Conservation (phyloP, 2,888 invertebrate genomes). For the Hirtodrosophila cameraria region DNA sequence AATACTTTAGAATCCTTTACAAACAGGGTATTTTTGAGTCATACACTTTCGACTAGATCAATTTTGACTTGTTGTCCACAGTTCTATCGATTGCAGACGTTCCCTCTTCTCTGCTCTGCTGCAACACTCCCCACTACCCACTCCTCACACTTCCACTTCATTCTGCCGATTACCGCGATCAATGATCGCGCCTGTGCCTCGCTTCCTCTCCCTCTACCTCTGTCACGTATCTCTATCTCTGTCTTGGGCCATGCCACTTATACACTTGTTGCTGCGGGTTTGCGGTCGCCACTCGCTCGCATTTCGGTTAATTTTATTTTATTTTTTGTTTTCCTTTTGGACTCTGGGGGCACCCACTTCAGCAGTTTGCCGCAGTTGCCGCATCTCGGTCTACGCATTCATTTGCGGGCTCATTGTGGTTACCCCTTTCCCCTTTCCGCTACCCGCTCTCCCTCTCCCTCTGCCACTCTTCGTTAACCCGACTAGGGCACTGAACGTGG, state of each 20-base stretch:
- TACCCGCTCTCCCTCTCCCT: background rate
- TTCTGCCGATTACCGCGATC: constrained; percentile 81
- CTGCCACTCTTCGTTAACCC: constrained; percentile 16
- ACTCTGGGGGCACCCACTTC: constrained; percentile 55
- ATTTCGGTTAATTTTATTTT: constrained; percentile 74
- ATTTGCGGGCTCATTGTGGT: constrained; percentile 81
- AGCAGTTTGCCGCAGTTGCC: constrained; percentile 3
- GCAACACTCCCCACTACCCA: too few relatives aligned
- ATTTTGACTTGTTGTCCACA: constrained; percentile 20
- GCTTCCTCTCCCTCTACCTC: constrained; percentile 11
- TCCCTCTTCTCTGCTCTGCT: constrained; percentile 7
- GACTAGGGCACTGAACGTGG: constrained; percentile 44
- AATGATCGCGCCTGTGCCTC: constrained; percentile 68
- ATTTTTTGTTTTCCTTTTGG: constrained; percentile 51
- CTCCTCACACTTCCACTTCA: constrained; percentile 43
- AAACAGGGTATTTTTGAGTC: too few relatives aligned
- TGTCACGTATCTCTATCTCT: constrained; percentile 1
- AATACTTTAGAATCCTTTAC: too few relatives aligned
- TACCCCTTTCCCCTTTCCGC: constrained; percentile 9
- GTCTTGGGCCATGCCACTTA: constrained; percentile 72
- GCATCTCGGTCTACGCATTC: constrained; percentile 73
- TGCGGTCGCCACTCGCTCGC: constrained; percentile 73
- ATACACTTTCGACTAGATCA: too few relatives aligned
- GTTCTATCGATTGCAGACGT: constrained; percentile 46
- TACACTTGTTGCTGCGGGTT: constrained; percentile 83